Percentiles rank a stretch among this genome's conserved stretches.
Conservation (phyloP, 1,140 invertebrate genomes). For the Berghia stephanieae region DNA sequence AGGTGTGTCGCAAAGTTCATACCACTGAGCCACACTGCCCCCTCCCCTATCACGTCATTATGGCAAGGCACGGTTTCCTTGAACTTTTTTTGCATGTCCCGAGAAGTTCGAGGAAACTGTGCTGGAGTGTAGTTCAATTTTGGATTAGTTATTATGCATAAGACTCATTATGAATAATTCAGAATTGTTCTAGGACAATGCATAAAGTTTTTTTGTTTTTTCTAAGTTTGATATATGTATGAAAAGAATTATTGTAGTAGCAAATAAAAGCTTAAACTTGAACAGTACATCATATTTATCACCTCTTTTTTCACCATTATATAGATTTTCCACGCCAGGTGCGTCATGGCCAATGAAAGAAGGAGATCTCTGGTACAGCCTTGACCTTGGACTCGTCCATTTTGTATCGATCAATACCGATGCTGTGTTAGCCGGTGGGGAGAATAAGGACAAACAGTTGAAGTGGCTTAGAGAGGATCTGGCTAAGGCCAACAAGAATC, state of each 20-base stretch:
- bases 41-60: too few relatives aligned
- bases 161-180: background rate
- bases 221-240: background rate
- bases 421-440: constrained; percentile 41
- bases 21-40: too few relatives aligned
- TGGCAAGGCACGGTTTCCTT: too few relatives aligned
- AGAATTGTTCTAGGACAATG: too few relatives aligned
- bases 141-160: background rate
- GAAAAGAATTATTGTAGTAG: background rate
- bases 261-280: background rate
- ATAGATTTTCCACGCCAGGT: constrained; percentile 65
- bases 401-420: constrained; percentile 58
- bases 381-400: constrained; percentile 59
- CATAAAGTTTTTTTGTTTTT: too few relatives aligned
- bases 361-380: constrained; percentile 66
- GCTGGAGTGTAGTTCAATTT: too few relatives aligned
- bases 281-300: background rate
- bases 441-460: constrained; percentile 39
- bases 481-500: constrained; percentile 46
- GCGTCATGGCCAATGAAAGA: constrained; percentile 55
- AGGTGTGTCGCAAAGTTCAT: too few relatives aligned
- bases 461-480: constrained; percentile 58
- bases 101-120: too few relatives aligned
- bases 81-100: too few relatives aligned
- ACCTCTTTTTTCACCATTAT: constrained; percentile 27